These are phyloP conservation scores for Pachymerium ferrugineum DNA, from an alignment of 2,888 invertebrate species.

Conservation along the genomic window DNA sequence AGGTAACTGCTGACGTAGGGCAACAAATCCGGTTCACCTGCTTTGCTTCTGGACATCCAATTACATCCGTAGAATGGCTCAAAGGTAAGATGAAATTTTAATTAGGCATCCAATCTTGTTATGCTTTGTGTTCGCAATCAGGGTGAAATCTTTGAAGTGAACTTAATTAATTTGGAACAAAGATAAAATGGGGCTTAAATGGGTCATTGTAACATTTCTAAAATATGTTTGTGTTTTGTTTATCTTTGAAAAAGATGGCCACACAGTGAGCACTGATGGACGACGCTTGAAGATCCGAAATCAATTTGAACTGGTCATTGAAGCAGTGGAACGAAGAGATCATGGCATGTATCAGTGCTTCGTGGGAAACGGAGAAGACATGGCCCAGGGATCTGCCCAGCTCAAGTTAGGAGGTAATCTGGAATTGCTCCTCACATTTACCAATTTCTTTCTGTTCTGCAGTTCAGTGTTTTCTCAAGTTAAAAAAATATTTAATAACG, in stretches of 20 bases:
- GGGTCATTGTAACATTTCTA: too few relatives aligned
- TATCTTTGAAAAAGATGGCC: too few relatives aligned
- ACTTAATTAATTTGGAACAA: neutral
- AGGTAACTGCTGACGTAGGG: slow-evolving; percentile 28
- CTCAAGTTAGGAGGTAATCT: slow-evolving; percentile 69
- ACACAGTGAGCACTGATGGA: neutral
- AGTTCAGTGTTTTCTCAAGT: neutral
- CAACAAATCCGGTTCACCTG: slow-evolving; percentile 24
- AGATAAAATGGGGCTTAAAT: neutral
- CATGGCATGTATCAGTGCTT: slow-evolving; percentile 32
- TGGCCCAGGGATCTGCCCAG: slow-evolving; percentile 77
- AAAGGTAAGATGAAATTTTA: slow-evolving; percentile 30
- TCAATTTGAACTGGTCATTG: slow-evolving; percentile 9
- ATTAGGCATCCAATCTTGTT: neutral
- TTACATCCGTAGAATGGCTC: slow-evolving; percentile 31
- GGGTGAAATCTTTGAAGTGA: neutral
- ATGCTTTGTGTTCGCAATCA: neutral
- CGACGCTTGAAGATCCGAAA: slow-evolving; percentile 19
- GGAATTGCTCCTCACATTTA: neutral
- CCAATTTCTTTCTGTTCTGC: neutral
- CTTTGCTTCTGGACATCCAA: slow-evolving; percentile 28
- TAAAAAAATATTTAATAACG: neutral
- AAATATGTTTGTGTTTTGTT: too few relatives aligned
- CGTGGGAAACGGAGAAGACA: slow-evolving; percentile 74
- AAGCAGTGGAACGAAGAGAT: slow-evolving; percentile 11